Base-by-base conservation (phyloP, 1,140 invertebrate genomes). In the Rhysida immarginata region DNA sequence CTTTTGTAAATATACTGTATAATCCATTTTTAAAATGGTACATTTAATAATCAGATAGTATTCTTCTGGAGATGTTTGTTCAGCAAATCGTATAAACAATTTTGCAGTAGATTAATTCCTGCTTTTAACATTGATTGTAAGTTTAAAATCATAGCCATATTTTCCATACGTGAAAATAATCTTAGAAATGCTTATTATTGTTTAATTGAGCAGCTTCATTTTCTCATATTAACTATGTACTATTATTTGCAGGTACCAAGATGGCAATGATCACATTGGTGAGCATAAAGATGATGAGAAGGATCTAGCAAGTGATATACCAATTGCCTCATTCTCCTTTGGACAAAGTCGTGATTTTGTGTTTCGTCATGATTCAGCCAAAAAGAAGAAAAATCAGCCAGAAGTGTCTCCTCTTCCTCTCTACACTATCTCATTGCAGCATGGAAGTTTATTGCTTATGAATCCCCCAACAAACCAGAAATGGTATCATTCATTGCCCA, bases 401-500 rank as follows among this genome's bases (percentile, higher is more conserved):
- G 62, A 25, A 3, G 27, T 8, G 29, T 20, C 26, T 16, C 16
- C n/a, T 26, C 11, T 20, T 20, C 18, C 16, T 11, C 18, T 71
- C 70, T 73, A 82, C 1, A 81, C 75, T 65, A 63, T 83, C 11
- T 66, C 70, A 52, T 66, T 85, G 49, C 72, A 78, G 59, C 74
- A 82, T 68, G 81, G 82, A 1, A 81, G 79, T 65, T 61, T 84
- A 18, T 63, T 85, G 29, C 59, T 83, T 42, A 85, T 84, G 82
- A 81, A 83, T 61, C 72, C 74, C n/a, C 82, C 82, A 1, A 84
- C 82, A 5, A 85, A 84, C 64, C 68, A 74, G 48, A 71, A 73
- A 60, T 84, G 83, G 82, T 83, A 82, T 66, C 82, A 85, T 68
- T 78, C 78, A 26, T 65, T 85, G 56, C 82, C 82, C 0, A 66